Conservation (phyloP, 2,888 invertebrate species). For the Mesorhabditis belari region DNA sequence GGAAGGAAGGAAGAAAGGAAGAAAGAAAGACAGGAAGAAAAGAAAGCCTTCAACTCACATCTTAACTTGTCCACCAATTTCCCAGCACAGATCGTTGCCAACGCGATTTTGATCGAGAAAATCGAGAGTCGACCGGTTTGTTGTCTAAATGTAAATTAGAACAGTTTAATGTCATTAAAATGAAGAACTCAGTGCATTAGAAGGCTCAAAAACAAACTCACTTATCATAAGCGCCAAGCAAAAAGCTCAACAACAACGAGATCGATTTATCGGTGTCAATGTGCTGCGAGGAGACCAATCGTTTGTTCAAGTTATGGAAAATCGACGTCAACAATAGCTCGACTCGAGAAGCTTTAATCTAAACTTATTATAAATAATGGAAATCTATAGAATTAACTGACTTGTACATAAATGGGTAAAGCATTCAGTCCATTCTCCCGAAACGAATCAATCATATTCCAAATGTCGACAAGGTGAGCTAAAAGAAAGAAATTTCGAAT, state of each 20-base stretch:
- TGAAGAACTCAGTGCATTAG: neutral
- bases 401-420: slow-evolving; percentile 55
- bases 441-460: slow-evolving; percentile 98
- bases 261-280: slow-evolving; percentile 82
- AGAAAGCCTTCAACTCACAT: too few species aligned
- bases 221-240: slow-evolving; percentile 88
- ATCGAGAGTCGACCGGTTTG: slow-evolving; percentile 85
- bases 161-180: too few species aligned
- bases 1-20: too few species aligned
- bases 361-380: too few species aligned
- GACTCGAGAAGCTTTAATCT: slow-evolving; percentile 66
- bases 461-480: slow-evolving; percentile 92
- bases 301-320: slow-evolving; percentile 77
- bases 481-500: too few species aligned
- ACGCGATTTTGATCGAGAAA: slow-evolving; percentile 80
- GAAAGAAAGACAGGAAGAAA: too few species aligned
- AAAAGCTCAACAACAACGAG: slow-evolving; percentile 82
- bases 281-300: slow-evolving; percentile 87
- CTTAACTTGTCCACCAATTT: slow-evolving; percentile 93
- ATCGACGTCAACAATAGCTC: slow-evolving; percentile 85
- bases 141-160: slow-evolving; percentile 69
- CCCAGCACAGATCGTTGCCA: slow-evolving; percentile 92
- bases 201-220: slow-evolving; percentile 55
- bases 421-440: slow-evolving; percentile 93
- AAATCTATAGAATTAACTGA: too few species aligned